Evolutionary conservation across 2,888 invertebrate species (phyloP).

Genomic region (Platerodrilus igneus): DNA sequence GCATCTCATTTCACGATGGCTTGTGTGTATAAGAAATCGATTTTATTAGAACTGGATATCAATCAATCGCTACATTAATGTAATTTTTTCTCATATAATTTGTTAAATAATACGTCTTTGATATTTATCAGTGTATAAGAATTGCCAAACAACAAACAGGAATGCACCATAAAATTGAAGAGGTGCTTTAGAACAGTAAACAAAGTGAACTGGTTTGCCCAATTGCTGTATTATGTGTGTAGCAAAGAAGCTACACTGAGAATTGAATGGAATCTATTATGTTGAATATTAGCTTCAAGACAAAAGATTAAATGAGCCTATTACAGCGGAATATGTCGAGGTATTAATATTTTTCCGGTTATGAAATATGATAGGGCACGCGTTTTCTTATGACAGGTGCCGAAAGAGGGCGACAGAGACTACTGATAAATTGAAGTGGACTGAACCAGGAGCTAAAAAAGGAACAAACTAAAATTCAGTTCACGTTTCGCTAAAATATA

Average conservation of each 20-base stretch:
- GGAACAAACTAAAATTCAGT: constrained; percentile 40
- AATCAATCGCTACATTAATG: too few species aligned
- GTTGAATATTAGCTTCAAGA: constrained; percentile 21
- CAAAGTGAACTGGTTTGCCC: constrained; percentile 19
- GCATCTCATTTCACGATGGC: constrained; percentile 48
- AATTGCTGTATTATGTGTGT: constrained; percentile 14
- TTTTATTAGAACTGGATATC: too few species aligned
- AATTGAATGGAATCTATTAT: constrained; percentile 10
- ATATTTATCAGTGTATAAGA: neutral
- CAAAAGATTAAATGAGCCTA: constrained; percentile 29
- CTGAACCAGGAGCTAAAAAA: constrained; percentile 31
- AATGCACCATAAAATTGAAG: constrained; percentile 18
- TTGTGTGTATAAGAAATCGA: constrained; percentile 43
- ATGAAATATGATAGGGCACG: constrained; percentile 42
- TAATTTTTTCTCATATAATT: too few species aligned
- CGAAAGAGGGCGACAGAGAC: constrained; percentile 44
- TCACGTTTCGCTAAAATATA: constrained; percentile 43
- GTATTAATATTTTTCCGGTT: constrained; percentile 38
- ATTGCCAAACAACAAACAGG: constrained; percentile 12
- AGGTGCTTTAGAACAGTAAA: constrained; percentile 14
- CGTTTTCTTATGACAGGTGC: constrained; percentile 43
- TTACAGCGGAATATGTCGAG: constrained; percentile 30
- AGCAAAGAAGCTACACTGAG: constrained; percentile 12
- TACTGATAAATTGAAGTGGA: constrained; percentile 46
- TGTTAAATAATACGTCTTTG: too few species aligned